Percentiles rank a stretch among this genome's conserved stretches.
These are phyloP conservation scores for Lordiphosa fenestrarum DNA, from an alignment of 2,888 invertebrate species.

Conservation along the genomic window DNA sequence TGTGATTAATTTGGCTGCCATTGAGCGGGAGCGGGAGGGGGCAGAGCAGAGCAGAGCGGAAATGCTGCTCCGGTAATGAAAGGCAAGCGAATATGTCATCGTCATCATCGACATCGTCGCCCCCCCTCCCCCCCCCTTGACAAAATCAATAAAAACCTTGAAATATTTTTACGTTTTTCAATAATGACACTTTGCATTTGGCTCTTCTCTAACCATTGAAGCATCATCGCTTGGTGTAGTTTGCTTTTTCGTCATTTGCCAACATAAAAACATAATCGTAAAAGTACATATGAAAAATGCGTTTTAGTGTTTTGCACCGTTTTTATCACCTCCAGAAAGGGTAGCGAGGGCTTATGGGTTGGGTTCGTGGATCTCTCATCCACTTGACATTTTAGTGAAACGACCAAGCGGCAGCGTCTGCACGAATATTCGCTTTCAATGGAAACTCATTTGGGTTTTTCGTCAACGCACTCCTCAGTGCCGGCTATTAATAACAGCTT, in stretches of 20 bases:
- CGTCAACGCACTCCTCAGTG: neutral
- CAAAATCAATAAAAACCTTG: slow-evolving; percentile 65
- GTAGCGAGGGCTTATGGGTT: no score
- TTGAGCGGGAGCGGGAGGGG: slow-evolving; percentile 3
- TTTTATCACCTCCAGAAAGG: neutral
- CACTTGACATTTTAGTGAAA: no score
- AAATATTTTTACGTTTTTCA: slow-evolving; percentile 38
- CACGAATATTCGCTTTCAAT: no score
- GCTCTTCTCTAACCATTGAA: slow-evolving; percentile 3
- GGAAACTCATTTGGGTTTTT: neutral
- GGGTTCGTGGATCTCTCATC: no score
- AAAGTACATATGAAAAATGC: slow-evolving; percentile 3
- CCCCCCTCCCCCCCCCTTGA: slow-evolving; percentile 23
- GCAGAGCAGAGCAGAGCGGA: slow-evolving; percentile 12
- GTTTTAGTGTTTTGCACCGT: neutral
- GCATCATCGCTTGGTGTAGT: neutral
- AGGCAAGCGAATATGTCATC: slow-evolving; percentile 9
- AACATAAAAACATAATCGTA: slow-evolving; percentile 21
- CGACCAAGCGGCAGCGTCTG: no score
- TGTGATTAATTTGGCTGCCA: slow-evolving; percentile 59
- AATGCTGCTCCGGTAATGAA: slow-evolving; percentile 39
- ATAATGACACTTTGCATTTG: slow-evolving; percentile 39
- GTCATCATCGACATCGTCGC: slow-evolving; percentile 15
- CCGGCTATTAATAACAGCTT: slow-evolving; percentile 38
- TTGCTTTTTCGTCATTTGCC: slow-evolving; percentile 11